A percentile compares a stretch with the other conserved stretches of the same genome.
Conservation (phyloP, 2,113 vertebrate genomes). For the Acinonyx jubatus region DNA sequence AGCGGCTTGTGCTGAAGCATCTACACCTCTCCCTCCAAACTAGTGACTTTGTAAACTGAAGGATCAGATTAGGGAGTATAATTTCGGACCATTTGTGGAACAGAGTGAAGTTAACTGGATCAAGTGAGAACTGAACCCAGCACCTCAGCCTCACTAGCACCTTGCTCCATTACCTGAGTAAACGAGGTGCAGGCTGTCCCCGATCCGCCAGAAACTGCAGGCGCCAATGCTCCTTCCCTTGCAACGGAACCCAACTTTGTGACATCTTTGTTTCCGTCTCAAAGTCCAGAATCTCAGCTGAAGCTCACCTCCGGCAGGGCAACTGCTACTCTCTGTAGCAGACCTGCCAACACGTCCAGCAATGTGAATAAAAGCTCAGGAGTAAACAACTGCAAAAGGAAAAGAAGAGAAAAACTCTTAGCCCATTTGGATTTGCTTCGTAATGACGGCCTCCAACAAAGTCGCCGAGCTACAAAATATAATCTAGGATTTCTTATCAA, state of each 20-base stretch:
- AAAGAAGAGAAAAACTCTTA: background rate
- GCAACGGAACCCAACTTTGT: background rate
- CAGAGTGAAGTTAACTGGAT: background rate
- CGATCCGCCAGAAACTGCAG: background rate
- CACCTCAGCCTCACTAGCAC: background rate
- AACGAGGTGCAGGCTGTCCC: background rate
- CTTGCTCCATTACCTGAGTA: background rate
- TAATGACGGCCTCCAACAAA: background rate
- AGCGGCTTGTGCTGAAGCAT: background rate
- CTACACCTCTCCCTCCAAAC: background rate
- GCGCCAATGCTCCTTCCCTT: background rate
- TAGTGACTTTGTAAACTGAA: background rate
- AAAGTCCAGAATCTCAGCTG: background rate
- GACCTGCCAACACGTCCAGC: background rate
- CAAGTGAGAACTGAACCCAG: background rate
- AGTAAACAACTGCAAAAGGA: background rate
- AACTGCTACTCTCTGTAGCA: background rate
- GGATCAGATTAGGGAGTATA: background rate
- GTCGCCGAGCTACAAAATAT: slow-evolving; percentile 45
- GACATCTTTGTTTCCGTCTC: background rate
- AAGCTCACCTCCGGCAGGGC: background rate
- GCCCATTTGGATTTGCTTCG: slow-evolving; percentile 5
- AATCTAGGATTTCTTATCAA: slow-evolving; percentile 49
- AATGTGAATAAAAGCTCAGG: background rate
- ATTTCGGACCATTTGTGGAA: background rate